Conservation (phyloP, 1,140 invertebrate genomes). For the Sitophilus oryzae region DNA sequence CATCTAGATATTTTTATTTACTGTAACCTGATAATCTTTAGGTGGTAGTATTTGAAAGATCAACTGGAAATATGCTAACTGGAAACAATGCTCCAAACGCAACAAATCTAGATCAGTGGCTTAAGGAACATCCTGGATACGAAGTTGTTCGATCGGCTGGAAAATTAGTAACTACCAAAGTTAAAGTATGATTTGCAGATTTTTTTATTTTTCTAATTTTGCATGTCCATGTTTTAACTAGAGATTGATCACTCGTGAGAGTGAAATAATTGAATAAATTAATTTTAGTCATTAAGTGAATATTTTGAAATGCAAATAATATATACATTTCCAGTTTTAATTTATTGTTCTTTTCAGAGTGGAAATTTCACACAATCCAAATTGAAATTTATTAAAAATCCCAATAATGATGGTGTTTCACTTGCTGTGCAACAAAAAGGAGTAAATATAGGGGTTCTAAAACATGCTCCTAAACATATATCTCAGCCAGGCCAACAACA, state of each 20-base stretch:
- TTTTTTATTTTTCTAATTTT: conserved; percentile 8
- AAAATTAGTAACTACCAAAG: conserved; percentile 36
- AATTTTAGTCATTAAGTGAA: too few species aligned
- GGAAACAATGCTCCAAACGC: conserved; percentile 72
- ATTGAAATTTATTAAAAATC: conserved; percentile 40
- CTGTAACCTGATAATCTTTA: too few species aligned
- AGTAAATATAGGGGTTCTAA: conserved; percentile 37
- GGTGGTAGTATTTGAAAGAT: conserved; percentile 69
- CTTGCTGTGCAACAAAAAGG: conserved; percentile 38
- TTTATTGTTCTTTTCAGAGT: conserved; percentile 22
- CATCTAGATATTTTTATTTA: too few species aligned
- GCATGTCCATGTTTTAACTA: too few species aligned
- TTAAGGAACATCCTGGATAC: conserved; percentile 79
- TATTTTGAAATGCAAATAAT: too few species aligned
- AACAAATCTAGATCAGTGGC: conserved; percentile 71
- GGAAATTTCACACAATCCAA: conserved; percentile 37
- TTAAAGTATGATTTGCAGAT: conserved; percentile 14
- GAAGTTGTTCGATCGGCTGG: conserved; percentile 66
- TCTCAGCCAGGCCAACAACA: conserved; percentile 18
- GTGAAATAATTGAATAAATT: too few species aligned
- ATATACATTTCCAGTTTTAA: too few species aligned
- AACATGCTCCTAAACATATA: conserved; percentile 35
- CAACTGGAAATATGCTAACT: conserved; percentile 67
- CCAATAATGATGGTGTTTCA: conserved; percentile 35
- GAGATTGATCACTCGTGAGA: too few species aligned